Base-by-base conservation (phyloP, 2,113 vertebrate genomes). In the Trachemys scripta region DNA sequence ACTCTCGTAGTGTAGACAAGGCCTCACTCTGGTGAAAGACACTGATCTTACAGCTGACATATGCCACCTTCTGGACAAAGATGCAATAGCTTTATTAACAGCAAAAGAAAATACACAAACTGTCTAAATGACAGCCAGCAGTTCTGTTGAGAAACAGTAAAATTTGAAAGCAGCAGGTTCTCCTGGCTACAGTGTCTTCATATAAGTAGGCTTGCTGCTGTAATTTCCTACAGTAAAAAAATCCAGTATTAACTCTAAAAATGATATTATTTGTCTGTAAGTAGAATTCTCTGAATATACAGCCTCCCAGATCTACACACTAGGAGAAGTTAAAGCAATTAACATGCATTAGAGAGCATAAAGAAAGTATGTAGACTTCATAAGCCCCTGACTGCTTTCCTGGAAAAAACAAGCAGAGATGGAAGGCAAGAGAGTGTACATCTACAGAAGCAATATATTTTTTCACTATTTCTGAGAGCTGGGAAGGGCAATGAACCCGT, bases 41-140 rank as follows among this genome's bases (percentile, higher is more conserved):
- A 19, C 29, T 53, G 29, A 19, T n/a, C 24, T 0, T 4, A 75
- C 42, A 62, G 95, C 88, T 85, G 35, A 50, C 13, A 89, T 50
- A 62, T 78, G 92, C 97, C 97, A 97, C 87, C 97, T 97, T 82
- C 95, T 95, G 97, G 94, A 53, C 69, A 31, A 88, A 92, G 51
- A 14, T n/a, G 16, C 51, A 42, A 90, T 53, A 95, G 87, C 56
- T 80, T 13, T 5, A 10, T 11, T 85, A 84, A 75, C 35, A 51
- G 24, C 29, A 87, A 87, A 89, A 82, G n/a, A 84, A 83, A 27
- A 53, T 3, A 13, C 82, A 80, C 24, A 0, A 80, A 49, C 2
- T 47, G 25, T 69, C 87, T 38, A 49, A 53, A 87, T 11, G 42
- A 47, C 0, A 0, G 8, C 5, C 45, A n/a, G 16, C 49, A 47